Percentiles rank a stretch among this genome's conserved stretches.
Conservation (phyloP, 1,140 invertebrate species). For the Chymomyza costata region DNA sequence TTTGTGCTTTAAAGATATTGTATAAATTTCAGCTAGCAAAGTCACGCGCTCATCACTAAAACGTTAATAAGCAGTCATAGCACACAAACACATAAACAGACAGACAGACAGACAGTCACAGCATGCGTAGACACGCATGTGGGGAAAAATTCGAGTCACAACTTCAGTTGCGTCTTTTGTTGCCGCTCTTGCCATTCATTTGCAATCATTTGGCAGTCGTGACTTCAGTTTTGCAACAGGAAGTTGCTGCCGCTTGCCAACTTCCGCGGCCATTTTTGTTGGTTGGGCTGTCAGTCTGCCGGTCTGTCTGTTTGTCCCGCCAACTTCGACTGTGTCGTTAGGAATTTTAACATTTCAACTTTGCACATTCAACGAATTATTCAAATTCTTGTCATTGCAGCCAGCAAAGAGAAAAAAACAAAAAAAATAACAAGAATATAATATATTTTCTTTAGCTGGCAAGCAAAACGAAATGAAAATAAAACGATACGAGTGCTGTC, state of each 20-base stretch:
- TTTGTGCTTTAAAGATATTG: too few species aligned
- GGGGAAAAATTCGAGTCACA: constrained; percentile 17
- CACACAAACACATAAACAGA: not conserved
- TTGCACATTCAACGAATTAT: constrained; percentile 70
- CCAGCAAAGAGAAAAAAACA: constrained; percentile 13
- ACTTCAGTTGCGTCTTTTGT: constrained; percentile 10
- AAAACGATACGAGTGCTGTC: constrained; percentile 15
- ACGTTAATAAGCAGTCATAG: too few species aligned
- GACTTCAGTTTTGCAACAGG: constrained; percentile 59
- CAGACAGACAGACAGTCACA: not conserved
- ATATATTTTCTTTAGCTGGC: not conserved
- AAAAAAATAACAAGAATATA: constrained; percentile 6
- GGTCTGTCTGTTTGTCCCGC: not conserved
- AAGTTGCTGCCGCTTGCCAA: constrained; percentile 62
- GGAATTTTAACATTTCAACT: constrained; percentile 73
- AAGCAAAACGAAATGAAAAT: constrained; percentile 41
- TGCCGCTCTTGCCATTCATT: constrained; percentile 48
- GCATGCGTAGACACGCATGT: not conserved
- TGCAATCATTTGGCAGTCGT: constrained; percentile 69
- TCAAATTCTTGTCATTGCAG: constrained; percentile 72
- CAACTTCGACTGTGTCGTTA: constrained; percentile 34
- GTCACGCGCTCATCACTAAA: too few species aligned
- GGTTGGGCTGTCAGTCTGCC: not conserved
- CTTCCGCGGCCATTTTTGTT: constrained; percentile 17
- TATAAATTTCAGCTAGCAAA: too few species aligned